Percentiles rank a stretch among this genome's conserved stretches.
Evolutionary conservation across 2,888 invertebrate genomes (phyloP).

Genomic region (Criorhina ranunculi): DNA sequence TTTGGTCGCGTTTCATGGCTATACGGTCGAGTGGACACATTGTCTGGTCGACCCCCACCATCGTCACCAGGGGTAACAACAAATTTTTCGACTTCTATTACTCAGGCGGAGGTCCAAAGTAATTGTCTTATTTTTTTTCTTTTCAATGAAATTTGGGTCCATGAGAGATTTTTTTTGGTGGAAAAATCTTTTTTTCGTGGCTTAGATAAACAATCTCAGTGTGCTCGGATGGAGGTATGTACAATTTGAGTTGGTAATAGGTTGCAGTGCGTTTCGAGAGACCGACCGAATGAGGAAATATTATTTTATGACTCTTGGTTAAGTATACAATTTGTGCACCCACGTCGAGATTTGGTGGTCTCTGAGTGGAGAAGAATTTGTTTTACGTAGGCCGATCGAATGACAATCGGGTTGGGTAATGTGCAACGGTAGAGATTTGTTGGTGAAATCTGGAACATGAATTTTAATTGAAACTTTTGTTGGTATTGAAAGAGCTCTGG

Average conservation of each 20-base stretch:
- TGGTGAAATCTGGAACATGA: conserved; percentile 36
- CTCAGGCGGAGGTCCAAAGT: conserved; percentile 20
- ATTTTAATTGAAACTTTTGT: conserved; percentile 25
- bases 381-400: conserved; percentile 43
- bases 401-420: conserved; percentile 49
- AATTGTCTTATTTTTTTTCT: conserved; percentile 32
- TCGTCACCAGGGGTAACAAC: background rate
- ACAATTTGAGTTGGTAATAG: conserved; percentile 3
- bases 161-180: conserved; percentile 24
- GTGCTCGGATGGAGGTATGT: conserved; percentile 9
- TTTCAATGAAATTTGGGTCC: conserved; percentile 36
- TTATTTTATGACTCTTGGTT: conserved; percentile 63
- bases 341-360: conserved; percentile 35
- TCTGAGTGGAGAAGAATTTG: conserved; percentile 10
- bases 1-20: conserved; percentile 55
- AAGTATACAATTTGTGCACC: conserved; percentile 63
- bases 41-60: conserved; percentile 32
- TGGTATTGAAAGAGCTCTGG: background rate
- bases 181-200: background rate
- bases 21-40: conserved; percentile 67
- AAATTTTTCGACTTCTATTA: conserved; percentile 14
- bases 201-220: conserved; percentile 20
- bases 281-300: conserved; percentile 52
- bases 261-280: conserved; percentile 3
- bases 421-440: conserved; percentile 27